These are phyloP conservation scores for Eustalomyia histrio DNA, from an alignment of 2,888 invertebrate species.

Conservation along the genomic window DNA sequence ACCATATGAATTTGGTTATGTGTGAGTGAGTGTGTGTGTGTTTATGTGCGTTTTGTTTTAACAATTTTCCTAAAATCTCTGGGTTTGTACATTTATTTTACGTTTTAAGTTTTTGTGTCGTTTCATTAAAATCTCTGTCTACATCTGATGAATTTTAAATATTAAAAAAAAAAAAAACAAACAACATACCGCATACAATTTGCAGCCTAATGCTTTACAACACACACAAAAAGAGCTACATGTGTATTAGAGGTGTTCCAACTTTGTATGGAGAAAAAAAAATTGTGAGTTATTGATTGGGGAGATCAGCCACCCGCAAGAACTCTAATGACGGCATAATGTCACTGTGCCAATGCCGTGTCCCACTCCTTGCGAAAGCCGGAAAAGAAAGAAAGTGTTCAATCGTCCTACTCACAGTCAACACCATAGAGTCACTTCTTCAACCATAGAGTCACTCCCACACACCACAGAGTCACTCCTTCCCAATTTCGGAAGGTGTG, in stretches of 20 bases:
- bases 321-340: too few species aligned
- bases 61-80: not conserved
- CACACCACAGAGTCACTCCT: too few species aligned
- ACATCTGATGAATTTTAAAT: slow-evolving; percentile 7
- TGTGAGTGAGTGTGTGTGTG: not conserved
- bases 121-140: slow-evolving; percentile 2
- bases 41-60: not conserved
- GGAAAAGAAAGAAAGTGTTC: too few species aligned
- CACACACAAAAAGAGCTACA: not conserved
- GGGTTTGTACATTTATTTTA: not conserved
- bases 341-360: too few species aligned
- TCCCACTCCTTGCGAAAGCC: too few species aligned
- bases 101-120: slow-evolving; percentile 4
- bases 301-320: too few species aligned
- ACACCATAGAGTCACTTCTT: too few species aligned
- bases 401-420: too few species aligned
- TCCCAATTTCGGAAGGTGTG: too few species aligned
- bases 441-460: too few species aligned
- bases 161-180: not conserved
- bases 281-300: too few species aligned
- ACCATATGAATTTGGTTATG: not conserved
- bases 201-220: not conserved
- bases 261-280: too few species aligned
- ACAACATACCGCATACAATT: not conserved
- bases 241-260: not conserved